These are phyloP conservation scores for Intellagama lesueurii DNA, from an alignment of 2,797 vertebrate species.

Conservation along the genomic window DNA sequence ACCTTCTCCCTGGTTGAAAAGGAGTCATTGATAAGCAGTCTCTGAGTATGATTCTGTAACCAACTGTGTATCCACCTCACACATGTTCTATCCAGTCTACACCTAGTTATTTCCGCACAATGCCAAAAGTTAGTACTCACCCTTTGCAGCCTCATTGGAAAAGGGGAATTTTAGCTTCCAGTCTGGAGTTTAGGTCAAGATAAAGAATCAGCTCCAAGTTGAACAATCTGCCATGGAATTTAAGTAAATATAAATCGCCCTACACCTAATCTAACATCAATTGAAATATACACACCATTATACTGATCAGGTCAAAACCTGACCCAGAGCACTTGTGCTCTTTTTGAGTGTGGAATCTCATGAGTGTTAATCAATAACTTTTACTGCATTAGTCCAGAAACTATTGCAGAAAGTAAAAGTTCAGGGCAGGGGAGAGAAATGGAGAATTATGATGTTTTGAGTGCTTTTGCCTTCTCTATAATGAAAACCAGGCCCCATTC, in stretches of 20 bases:
- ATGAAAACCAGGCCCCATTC: background rate
- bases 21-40: too few species aligned
- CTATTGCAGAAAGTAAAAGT: background rate
- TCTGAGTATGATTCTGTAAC: too few species aligned
- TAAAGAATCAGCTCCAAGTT: background rate
- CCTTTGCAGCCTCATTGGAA: background rate
- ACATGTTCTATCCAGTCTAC: too few species aligned
- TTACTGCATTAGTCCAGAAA: too few species aligned
- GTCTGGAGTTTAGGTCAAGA: too few species aligned
- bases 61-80: too few species aligned
- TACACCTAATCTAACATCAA: too few species aligned
- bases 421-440: background rate
- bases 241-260: too few species aligned
- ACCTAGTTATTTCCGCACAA: background rate
- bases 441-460: background rate
- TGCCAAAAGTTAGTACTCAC: background rate
- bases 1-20: too few species aligned
- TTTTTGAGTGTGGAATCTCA: background rate
- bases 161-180: background rate
- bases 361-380: background rate
- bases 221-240: background rate
- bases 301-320: background rate
- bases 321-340: background rate
- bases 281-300: too few species aligned
- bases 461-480: background rate